Conservation (phyloP, 2,113 vertebrate species). For the Carassius gibelio region DNA sequence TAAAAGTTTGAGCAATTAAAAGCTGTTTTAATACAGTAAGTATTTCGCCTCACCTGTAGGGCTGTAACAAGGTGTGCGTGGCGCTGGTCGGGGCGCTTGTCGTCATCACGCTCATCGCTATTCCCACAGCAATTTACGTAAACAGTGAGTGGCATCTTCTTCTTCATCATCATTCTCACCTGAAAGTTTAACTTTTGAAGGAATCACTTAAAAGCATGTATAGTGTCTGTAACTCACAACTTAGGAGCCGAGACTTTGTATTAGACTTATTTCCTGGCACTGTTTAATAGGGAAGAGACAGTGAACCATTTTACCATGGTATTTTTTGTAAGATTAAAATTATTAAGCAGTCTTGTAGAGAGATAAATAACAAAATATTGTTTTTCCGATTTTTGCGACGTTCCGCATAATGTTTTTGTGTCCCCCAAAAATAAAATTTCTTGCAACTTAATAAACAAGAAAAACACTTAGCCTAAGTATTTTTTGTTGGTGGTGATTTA, state of each 20-base stretch:
- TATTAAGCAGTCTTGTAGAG: background rate
- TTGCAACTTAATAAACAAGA: background rate
- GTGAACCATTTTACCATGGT: background rate
- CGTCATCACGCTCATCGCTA: slow-evolving; percentile 73
- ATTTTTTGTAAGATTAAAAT: background rate
- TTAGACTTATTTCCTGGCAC: background rate
- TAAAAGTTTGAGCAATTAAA: background rate
- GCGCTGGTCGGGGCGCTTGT: slow-evolving; percentile 68
- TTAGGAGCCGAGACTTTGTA: background rate
- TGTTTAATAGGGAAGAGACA: background rate
- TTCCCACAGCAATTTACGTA: slow-evolving; percentile 71
- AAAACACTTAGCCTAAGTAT: background rate
- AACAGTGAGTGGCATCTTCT: slow-evolving; percentile 71
- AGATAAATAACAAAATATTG: background rate
- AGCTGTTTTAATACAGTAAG: background rate
- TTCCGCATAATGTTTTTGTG: background rate
- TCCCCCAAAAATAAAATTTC: background rate
- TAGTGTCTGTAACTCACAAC: background rate
- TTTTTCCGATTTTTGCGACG: background rate
- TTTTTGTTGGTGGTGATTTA: no score
- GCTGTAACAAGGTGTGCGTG: slow-evolving; percentile 69
- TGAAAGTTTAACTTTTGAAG: background rate
- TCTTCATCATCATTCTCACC: background rate
- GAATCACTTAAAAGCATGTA: background rate
- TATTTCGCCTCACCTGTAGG: slow-evolving; percentile 62